Evolutionary conservation across 2,888 invertebrate species (phyloP), one percentile per base, ranked within the genome.

Genomic region (Drosophila lacicola): DNA sequence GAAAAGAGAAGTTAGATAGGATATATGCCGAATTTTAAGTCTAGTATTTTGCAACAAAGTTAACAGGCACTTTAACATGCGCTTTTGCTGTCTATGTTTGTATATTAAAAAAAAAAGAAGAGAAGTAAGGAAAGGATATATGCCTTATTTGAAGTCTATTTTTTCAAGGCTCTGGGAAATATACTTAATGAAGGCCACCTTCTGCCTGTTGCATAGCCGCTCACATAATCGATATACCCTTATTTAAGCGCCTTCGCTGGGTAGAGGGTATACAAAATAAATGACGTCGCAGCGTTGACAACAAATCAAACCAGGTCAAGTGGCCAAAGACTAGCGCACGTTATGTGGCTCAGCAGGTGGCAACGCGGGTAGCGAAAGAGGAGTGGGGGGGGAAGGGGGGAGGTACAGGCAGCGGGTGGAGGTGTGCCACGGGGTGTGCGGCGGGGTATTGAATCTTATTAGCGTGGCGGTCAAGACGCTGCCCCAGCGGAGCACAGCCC

Each of bases 231-330:
- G 10, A 13, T 36, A 36, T 39, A 13, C 37, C 37, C 37, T 39
- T n/a, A 13, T 14, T 4, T 1, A 10, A 5, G 3, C 0, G 3
- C 3, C 4, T 36, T 10, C 4, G 13, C 13, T 1, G 3, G n/a
- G n/a, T 17, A 8, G 13, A 41, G 41, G 53, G 53, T 29, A 58
- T 14, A 17, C 4, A 42, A 37, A 61, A 41, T 54, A 68, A 62
- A 44, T 39, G 33, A 34, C 56, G 54, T 25, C 19, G 54, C 47
- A 47, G 47, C 62, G 68, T 55, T 56, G 61, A 54, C 67, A 74
- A 62, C 60, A 75, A 83, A 78, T 67, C 71, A 79, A 83, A 88
- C 77, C 88, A 85, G 83, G 83, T 76, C 88, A 88, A 83, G 85
- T 83, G 80, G 80, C 64, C 42, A 45, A 46, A 70, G 46, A 69